phyloP scores from a whole-genome alignment of 1,140 invertebrate species.

The Octopus sinensis region DNA sequence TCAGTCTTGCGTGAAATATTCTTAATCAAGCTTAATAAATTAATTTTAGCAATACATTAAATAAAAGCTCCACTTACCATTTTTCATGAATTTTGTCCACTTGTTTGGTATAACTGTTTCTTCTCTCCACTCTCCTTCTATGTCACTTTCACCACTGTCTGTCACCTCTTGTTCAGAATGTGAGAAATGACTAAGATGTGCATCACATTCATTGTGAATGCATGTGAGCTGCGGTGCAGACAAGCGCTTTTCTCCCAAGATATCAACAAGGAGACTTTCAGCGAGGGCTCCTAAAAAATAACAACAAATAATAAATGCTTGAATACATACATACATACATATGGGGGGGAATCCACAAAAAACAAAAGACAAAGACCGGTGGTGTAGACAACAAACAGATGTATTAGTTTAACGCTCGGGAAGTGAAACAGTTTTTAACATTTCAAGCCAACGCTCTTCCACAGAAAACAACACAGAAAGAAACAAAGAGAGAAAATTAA shows the following conservation, averaged over 20 bases:
- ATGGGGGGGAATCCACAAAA: too few relatives aligned
- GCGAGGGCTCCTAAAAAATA: conserved; percentile 32
- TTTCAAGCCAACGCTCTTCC: too few relatives aligned
- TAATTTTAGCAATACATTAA: too few relatives aligned
- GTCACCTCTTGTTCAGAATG: conserved; percentile 31
- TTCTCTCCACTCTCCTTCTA: conserved; percentile 41
- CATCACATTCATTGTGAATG: conserved; percentile 29
- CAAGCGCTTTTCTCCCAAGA: conserved; percentile 49
- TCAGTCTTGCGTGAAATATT: too few relatives aligned
- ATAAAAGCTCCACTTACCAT: not conserved
- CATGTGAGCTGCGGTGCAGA: conserved; percentile 49
- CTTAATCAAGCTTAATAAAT: too few relatives aligned
- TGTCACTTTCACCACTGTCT: conserved; percentile 34
- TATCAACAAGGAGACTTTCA: conserved; percentile 36
- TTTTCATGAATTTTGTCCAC: not conserved
- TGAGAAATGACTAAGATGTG: conserved; percentile 21
- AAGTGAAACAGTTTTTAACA: too few relatives aligned
- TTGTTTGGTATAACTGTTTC: conserved; percentile 30
- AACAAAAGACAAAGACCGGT: too few relatives aligned
- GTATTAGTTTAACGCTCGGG: too few relatives aligned
- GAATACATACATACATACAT: not conserved
- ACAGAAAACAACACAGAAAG: too few relatives aligned
- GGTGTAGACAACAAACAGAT: too few relatives aligned
- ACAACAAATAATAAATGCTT: not conserved
- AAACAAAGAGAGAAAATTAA: too few relatives aligned